These are phyloP conservation scores for Melanotaenia parkinsoni DNA, from an alignment of 2,797 vertebrate species.

Conservation along the genomic window DNA sequence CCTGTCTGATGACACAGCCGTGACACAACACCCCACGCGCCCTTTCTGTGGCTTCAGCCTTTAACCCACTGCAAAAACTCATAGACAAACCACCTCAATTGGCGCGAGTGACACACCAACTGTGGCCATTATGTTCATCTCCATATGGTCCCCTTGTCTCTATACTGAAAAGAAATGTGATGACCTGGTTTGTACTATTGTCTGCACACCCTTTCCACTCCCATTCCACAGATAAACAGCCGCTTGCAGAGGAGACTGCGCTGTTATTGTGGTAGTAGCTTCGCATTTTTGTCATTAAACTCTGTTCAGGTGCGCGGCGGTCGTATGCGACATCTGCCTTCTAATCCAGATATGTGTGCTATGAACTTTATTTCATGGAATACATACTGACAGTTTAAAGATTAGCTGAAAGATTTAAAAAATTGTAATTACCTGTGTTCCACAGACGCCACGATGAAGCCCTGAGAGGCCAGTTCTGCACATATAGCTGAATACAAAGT, in stretches of 20 bases:
- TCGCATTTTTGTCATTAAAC: background rate
- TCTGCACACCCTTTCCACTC: constrained; percentile 71
- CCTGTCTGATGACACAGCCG: constrained; percentile 2
- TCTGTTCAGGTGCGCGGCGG: background rate
- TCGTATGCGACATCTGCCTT: background rate
- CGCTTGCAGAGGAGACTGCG: constrained; percentile 43
- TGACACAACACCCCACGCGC: background rate
- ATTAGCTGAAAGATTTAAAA: background rate
- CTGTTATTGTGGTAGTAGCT: constrained; percentile 24
- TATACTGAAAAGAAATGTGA: constrained; percentile 84
- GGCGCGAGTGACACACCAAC: constrained; percentile 14
- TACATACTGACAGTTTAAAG: background rate
- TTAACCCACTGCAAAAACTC: constrained; percentile 17
- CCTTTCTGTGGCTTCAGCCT: constrained; percentile 27
- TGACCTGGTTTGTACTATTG: constrained; percentile 82
- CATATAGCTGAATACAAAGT: constrained; percentile 95
- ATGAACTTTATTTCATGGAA: background rate
- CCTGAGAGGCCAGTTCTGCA: constrained; percentile 91
- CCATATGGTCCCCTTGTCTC: constrained; percentile 68
- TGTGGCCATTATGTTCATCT: constrained; percentile 73
- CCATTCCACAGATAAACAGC: constrained; percentile 68
- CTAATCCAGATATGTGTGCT: background rate
- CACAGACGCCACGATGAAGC: constrained; percentile 93
- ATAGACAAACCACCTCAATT: constrained; percentile 24
- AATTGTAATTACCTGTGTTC: constrained; percentile 89